Conservation (phyloP, 2,888 invertebrate genomes). For the Panopea generosa region DNA sequence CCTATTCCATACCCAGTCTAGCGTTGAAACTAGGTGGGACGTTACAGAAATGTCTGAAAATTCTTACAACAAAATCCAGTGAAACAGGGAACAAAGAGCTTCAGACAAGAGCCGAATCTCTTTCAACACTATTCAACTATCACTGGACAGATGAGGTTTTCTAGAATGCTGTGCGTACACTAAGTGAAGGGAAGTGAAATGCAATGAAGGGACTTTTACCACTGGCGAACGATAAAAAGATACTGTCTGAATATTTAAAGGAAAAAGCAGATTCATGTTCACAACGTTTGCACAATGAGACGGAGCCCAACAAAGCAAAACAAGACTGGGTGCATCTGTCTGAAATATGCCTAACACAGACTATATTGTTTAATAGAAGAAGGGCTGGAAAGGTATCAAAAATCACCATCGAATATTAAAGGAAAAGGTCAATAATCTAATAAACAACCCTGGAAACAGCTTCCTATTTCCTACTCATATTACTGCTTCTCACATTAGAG, state of each 20-base stretch:
- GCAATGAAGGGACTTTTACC: too few relatives aligned
- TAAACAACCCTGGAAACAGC: neutral
- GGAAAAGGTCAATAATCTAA: neutral
- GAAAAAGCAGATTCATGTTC: neutral
- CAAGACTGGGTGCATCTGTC: conserved; percentile 2
- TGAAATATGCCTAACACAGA: conserved; percentile 13
- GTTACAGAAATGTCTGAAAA: neutral
- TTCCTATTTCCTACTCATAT: conserved; percentile 1
- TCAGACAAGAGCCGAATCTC: neutral
- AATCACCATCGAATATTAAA: conserved; percentile 3
- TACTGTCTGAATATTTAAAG: neutral
- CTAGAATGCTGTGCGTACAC: neutral
- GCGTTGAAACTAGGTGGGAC: neutral
- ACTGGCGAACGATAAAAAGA: neutral
- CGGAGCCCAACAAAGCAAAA: too few relatives aligned
- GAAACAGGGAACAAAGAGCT: neutral
- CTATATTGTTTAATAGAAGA: conserved; percentile 24
- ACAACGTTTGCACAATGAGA: neutral
- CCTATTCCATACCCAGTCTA: neutral
- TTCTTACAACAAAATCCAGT: neutral
- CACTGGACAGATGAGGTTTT: neutral
- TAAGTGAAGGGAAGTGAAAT: too few relatives aligned
- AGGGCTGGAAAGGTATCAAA: conserved; percentile 21
- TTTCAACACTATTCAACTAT: neutral
- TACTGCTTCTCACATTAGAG: conserved; percentile 11